Percentiles rank a stretch among this genome's conserved stretches.
phyloP scores from a whole-genome alignment of 2,888 invertebrate species.

The Crepidodera aurea region DNA sequence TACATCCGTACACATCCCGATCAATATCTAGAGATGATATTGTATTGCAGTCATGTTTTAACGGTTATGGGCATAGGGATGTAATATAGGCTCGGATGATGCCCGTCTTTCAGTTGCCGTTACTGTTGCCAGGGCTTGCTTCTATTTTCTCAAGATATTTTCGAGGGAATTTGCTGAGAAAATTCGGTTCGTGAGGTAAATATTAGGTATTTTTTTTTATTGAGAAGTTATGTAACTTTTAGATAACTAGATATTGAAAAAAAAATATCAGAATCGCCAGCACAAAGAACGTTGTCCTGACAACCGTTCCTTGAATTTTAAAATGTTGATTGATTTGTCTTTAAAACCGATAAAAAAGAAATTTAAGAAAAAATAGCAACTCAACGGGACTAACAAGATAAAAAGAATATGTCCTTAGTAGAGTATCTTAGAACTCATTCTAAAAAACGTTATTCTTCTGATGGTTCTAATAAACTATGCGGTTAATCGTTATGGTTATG shows the following conservation, averaged over 20 bases:
- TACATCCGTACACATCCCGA: conserved; percentile 27
- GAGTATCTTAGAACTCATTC: no score
- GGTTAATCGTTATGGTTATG: no score
- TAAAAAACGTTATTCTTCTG: no score
- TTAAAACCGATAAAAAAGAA: no score
- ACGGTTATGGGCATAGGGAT: conserved; percentile 39
- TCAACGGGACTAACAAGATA: no score
- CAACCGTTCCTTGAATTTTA: no score
- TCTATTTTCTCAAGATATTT: conserved; percentile 20
- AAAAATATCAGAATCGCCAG: neutral
- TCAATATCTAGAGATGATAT: conserved; percentile 44
- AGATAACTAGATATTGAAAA: neutral
- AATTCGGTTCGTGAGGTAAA: conserved; percentile 21
- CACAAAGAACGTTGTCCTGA: neutral
- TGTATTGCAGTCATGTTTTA: conserved; percentile 45
- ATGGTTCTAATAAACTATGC: no score
- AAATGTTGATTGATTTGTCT: no score
- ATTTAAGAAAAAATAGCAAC: no score
- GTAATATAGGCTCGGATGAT: conserved; percentile 35
- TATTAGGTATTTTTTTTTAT: neutral
- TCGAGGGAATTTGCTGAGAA: conserved; percentile 17
- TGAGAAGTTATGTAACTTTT: neutral
- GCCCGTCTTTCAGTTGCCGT: no score
- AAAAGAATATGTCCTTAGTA: no score
- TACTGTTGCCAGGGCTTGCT: conserved; percentile 8